Evolutionary conservation across 2,797 vertebrate genomes (phyloP), one percentile per base, ranked within the genome.

Genomic region (Poeciliopsis gracilis): DNA sequence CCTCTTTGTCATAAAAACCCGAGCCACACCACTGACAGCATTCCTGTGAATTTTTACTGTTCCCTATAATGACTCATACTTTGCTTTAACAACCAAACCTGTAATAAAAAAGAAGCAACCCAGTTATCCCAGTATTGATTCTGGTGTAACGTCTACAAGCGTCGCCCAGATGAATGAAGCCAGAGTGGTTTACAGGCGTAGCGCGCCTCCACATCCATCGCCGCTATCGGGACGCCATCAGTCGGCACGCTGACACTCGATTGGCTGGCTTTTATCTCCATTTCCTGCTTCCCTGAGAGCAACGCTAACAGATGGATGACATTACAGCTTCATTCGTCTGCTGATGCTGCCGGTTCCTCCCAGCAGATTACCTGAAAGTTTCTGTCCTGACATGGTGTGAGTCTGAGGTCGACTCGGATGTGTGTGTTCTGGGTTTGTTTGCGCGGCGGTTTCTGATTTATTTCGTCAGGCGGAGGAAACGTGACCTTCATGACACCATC

Each of bases 291-390:
- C 84, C 89, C 90, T 86, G 69, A 86, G 84, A 94, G 90, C 90
- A 88, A 92, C 92, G 93, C 94, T 93, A 95, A 93, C 90, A 94
- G 93, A 95, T 95, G 95, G 95, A 96, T 94, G 87, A 92, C 93
- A 93, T 95, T 92, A 94, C 90, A 77, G 89, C 86, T 91, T 90
- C 89, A 93, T 93, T 90, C 82, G 86, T 94, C 90, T 91, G 84
- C 75, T 88, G 80, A 87, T 85, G 92, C 92, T 93, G 91, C 61
- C 11, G 76, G 80, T 74, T 85, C 80, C 63, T 81, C 83, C 82
- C 79, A 87, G 87, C 85, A 82, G 89, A 84, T 93, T 90, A 83
- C 78, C 82, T 79, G 80, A 75, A 80, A 83, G 73, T 90, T 90
- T 92, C 72, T 75, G 77, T 51, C 81, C 79, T 85, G 86, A 91